These are phyloP conservation scores for Trachelus stipa DNA, from an alignment of 2,888 invertebrate genomes.

Conservation along the genomic window DNA sequence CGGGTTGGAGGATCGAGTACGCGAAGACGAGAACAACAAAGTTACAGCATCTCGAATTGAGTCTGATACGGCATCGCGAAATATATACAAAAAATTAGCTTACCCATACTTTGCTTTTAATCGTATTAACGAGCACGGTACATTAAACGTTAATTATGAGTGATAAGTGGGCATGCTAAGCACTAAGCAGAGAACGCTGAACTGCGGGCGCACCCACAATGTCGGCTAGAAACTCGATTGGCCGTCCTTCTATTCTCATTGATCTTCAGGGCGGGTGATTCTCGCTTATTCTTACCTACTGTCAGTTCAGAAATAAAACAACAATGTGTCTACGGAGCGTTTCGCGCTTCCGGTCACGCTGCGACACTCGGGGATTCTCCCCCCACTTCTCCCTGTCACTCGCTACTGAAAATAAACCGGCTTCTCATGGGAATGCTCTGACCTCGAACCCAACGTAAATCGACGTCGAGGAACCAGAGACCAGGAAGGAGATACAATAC, in stretches of 20 bases:
- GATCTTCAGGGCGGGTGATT: neutral
- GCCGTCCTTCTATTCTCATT: neutral
- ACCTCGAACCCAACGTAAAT: neutral
- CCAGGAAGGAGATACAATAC: neutral
- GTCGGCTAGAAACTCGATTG: neutral
- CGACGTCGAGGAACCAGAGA: neutral
- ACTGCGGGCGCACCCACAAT: neutral
- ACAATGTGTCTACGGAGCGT: neutral
- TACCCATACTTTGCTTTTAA: neutral
- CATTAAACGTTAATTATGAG: neutral
- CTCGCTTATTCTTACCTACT: neutral
- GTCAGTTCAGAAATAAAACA: neutral
- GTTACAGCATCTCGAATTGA: neutral
- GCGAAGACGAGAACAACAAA: neutral
- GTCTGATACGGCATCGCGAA: neutral
- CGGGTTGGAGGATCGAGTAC: neutral
- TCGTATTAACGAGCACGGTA: neutral
- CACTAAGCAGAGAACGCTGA: neutral
- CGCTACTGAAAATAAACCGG: neutral
- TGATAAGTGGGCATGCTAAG: neutral
- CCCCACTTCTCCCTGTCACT: neutral
- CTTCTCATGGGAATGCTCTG: neutral
- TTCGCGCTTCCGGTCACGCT: neutral
- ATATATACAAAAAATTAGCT: neutral
- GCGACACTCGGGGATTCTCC: neutral